These are phyloP conservation scores for Dromococcyx pavoninus DNA, from an alignment of 2,797 vertebrate genomes.

Conservation along the genomic window DNA sequence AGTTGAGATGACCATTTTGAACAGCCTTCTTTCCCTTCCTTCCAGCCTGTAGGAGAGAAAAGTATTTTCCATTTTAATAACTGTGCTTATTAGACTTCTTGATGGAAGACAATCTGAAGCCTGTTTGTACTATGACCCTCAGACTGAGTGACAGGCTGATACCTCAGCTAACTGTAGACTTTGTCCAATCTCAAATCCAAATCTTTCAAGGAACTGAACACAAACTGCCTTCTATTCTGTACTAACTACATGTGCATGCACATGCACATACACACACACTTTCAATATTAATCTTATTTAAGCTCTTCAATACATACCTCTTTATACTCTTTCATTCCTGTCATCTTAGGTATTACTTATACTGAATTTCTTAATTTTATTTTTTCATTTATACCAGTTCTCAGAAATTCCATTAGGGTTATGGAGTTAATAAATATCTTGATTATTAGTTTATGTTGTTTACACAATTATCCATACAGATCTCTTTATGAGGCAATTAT, in stretches of 20 bases:
- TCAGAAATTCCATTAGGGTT: constrained; percentile 28
- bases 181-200: not conserved
- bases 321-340: not conserved
- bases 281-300: not conserved
- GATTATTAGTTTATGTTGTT: constrained; percentile 11
- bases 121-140: not conserved
- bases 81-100: not conserved
- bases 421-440: constrained; percentile 21
- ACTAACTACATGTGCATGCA: accelerated
- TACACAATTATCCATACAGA: not conserved
- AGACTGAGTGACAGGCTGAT: not conserved
- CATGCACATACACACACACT: not conserved
- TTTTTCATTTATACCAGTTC: not conserved
- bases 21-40: not conserved
- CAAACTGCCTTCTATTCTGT: not conserved
- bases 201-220: not conserved
- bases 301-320: not conserved
- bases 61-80: not conserved
- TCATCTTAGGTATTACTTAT: not conserved
- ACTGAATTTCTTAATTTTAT: not conserved
- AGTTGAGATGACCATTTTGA: not conserved
- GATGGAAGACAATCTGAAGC: not conserved
- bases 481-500: constrained; percentile 44
- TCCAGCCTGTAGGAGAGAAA: not conserved
- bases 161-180: not conserved